Percentiles rank a stretch among this genome's conserved stretches.
phyloP scores from a whole-genome alignment of 2,113 vertebrate genomes.

The Caranx melampygus region DNA sequence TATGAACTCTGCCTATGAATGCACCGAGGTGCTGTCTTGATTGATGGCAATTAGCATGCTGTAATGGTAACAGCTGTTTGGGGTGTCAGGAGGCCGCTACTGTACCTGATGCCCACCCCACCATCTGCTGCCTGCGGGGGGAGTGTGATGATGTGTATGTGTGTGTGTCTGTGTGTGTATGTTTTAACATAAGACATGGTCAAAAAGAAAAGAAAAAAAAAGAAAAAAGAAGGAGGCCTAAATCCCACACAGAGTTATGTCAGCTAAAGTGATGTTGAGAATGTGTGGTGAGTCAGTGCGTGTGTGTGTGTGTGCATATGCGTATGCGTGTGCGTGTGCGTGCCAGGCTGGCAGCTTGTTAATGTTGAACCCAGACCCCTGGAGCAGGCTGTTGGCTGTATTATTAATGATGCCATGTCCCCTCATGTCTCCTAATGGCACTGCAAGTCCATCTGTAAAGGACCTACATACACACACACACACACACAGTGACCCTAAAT shows the following conservation, averaged over 20 bases:
- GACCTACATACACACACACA: conserved; percentile 19
- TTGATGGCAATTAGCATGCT: conserved; percentile 96
- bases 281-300: background rate
- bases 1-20: conserved; percentile 85
- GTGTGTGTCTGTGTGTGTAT: conserved; percentile 3
- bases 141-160: conserved; percentile 10
- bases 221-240: conserved; percentile 82
- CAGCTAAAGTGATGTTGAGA: conserved; percentile 68
- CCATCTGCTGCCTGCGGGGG: conserved; percentile 86
- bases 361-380: conserved; percentile 63
- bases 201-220: conserved; percentile 57
- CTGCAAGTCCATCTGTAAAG: conserved; percentile 59
- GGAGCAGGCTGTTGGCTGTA: conserved; percentile 56
- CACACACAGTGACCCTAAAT: conserved; percentile 24
- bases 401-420: conserved; percentile 65
- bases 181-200: conserved; percentile 39
- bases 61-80: conserved; percentile 94
- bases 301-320: conserved; percentile 21
- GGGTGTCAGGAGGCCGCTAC: conserved; percentile 90
- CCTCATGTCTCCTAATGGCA: conserved; percentile 61
- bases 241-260: conserved; percentile 83
- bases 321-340: conserved; percentile 7
- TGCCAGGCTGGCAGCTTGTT: conserved; percentile 63
- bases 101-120: conserved; percentile 88
- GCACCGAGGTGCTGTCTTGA: conserved; percentile 91